These are phyloP conservation scores for Xenopus tropicalis DNA, from an alignment of 2,113 vertebrate species.

Conservation along the genomic window DNA sequence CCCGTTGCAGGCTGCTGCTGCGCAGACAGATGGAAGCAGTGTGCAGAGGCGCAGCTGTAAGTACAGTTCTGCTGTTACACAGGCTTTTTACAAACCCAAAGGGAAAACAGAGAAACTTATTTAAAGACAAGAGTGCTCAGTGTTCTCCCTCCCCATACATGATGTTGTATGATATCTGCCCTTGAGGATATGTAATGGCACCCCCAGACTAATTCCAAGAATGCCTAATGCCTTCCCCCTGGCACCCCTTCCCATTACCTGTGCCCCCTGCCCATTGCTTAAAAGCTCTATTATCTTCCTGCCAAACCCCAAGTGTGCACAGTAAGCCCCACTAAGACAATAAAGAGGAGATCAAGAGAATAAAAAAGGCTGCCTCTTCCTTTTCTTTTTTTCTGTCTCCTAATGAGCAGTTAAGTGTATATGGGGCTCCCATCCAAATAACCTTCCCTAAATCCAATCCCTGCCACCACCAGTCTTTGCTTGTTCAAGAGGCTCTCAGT, in stretches of 20 bases:
- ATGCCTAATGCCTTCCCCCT: not conserved
- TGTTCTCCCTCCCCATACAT: no score
- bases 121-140: no score
- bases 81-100: no score
- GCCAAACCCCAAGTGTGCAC: slow-evolving; percentile 10
- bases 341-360: not conserved
- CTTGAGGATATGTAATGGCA: no score
- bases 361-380: slow-evolving; percentile 13
- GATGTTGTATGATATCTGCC: no score
- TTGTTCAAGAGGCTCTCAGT: slow-evolving; percentile 11
- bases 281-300: slow-evolving; percentile 3
- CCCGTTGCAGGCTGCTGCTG: no score
- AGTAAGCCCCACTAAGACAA: not conserved
- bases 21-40: no score
- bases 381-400: slow-evolving; percentile 10
- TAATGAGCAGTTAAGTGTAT: slow-evolving; percentile 38
- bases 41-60: no score
- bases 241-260: not conserved
- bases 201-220: not conserved
- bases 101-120: no score
- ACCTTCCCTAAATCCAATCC: slow-evolving; percentile 33
- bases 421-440: slow-evolving; percentile 25
- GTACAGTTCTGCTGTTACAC: no score
- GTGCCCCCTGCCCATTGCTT: not conserved
- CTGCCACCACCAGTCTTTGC: slow-evolving; percentile 14